These are phyloP conservation scores for Nothobranchius furzeri DNA, from an alignment of 2,113 vertebrate species.

Conservation along the genomic window DNA sequence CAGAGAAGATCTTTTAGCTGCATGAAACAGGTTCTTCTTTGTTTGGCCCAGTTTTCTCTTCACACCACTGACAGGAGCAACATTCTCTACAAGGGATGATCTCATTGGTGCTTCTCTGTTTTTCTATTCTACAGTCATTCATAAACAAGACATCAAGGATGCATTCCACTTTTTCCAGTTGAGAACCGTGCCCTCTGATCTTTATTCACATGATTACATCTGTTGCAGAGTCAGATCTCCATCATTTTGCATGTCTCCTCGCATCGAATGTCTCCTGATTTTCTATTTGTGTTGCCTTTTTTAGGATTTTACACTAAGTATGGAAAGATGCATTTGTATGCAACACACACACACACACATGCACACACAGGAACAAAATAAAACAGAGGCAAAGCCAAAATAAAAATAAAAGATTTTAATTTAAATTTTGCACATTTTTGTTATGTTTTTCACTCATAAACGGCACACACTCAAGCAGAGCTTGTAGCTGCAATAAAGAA, in stretches of 20 bases:
- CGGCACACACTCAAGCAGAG: neutral
- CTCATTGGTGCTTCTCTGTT: no score
- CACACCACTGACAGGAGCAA: no score
- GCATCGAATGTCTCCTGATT: constrained; percentile 22
- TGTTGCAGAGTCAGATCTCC: neutral
- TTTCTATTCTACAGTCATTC: no score
- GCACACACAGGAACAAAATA: neutral
- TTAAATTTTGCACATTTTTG: no score
- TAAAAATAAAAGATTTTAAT: neutral
- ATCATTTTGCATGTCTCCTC: neutral
- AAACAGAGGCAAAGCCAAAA: neutral
- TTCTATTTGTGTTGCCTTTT: neutral
- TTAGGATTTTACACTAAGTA: constrained; percentile 37
- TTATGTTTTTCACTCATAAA: neutral
- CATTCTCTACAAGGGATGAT: no score
- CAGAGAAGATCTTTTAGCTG: no score
- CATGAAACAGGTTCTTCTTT: no score
- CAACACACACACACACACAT: neutral
- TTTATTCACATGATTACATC: neutral
- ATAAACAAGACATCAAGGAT: no score
- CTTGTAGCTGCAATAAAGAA: neutral
- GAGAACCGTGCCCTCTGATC: no score
- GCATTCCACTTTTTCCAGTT: no score
- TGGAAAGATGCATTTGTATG: constrained; percentile 21
- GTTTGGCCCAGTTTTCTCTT: no score